These are phyloP conservation scores for Boleophthalmus pectinirostris DNA, from an alignment of 2,113 vertebrate genomes.

Conservation along the genomic window DNA sequence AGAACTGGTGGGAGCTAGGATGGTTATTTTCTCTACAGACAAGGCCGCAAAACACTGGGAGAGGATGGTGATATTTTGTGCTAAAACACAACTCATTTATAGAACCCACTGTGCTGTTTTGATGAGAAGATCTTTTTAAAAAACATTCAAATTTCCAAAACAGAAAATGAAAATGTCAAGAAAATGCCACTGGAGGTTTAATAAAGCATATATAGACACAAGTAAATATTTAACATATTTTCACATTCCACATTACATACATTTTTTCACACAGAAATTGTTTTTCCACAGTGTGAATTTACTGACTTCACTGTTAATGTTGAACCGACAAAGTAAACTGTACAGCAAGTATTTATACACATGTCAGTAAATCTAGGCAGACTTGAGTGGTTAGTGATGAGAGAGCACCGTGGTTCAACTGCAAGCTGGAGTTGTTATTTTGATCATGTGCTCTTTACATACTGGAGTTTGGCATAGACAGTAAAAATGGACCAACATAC, in stretches of 20 bases:
- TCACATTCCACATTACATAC: slow-evolving; percentile 8
- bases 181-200: slow-evolving; percentile 43
- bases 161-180: slow-evolving; percentile 13
- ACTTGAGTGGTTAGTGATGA: not conserved
- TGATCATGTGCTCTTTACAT: slow-evolving; percentile 45
- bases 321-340: slow-evolving; percentile 21
- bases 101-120: not conserved
- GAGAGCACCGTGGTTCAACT: slow-evolving; percentile 10
- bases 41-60: slow-evolving; percentile 1
- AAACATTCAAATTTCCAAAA: slow-evolving; percentile 3
- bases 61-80: slow-evolving; percentile 5
- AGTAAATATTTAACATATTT: slow-evolving; percentile 30
- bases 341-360: not conserved
- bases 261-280: not conserved
- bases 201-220: slow-evolving; percentile 45
- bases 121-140: not conserved
- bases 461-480: not conserved
- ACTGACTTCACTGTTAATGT: not conserved
- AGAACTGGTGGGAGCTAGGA: slow-evolving; percentile 31
- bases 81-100: slow-evolving; percentile 27
- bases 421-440: slow-evolving; percentile 6
- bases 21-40: slow-evolving; percentile 16
- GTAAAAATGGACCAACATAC: not conserved
- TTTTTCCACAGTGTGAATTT: not conserved
- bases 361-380: slow-evolving; percentile 3